Conservation (phyloP, 2,113 vertebrate genomes). For the Micronycteris hirsuta region DNA sequence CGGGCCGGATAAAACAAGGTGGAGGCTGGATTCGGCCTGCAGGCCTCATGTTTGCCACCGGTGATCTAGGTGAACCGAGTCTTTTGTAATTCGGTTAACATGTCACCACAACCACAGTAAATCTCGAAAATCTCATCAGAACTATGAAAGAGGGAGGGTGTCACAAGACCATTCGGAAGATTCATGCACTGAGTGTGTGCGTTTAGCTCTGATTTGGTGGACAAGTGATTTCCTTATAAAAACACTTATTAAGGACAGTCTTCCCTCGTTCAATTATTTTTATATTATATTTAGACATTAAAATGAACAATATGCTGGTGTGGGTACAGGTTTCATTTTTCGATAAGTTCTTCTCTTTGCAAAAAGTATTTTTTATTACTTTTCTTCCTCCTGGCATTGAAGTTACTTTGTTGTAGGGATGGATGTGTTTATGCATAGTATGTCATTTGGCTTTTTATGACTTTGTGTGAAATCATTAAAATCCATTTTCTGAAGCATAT, state of each 20-base stretch:
- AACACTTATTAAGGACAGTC: not conserved
- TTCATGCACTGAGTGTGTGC: not conserved
- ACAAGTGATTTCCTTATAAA: not conserved
- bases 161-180: not conserved
- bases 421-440: not conserved
- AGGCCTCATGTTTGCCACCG: too few species aligned
- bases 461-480: not conserved
- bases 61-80: too few species aligned
- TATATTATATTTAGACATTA: not conserved
- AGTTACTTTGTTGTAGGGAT: not conserved
- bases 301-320: not conserved
- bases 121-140: not conserved
- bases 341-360: not conserved
- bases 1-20: too few species aligned
- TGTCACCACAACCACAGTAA: not conserved
- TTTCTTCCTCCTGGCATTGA: not conserved
- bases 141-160: not conserved
- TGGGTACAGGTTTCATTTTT: not conserved
- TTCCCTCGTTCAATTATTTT: not conserved
- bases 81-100: not conserved
- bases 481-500: not conserved
- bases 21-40: too few species aligned
- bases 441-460: not conserved
- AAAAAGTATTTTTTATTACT: not conserved
- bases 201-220: not conserved